phyloP scores from a whole-genome alignment of 1,140 invertebrate species.

The Delia radicum region DNA sequence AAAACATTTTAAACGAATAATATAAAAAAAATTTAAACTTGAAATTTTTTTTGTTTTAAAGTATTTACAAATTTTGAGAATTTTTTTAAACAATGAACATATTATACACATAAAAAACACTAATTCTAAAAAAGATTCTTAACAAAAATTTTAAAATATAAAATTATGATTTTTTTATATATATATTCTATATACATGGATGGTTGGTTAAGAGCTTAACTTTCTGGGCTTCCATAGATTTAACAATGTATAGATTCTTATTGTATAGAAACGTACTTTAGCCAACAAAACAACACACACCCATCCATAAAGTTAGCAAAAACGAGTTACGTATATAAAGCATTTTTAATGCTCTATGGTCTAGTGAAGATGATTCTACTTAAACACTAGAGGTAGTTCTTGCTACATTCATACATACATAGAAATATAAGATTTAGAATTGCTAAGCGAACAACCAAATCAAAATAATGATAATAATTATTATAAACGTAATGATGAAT shows the following conservation, averaged over 20 bases:
- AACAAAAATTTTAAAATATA: background rate
- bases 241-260: too few species aligned
- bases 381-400: background rate
- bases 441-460: too few species aligned
- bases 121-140: background rate
- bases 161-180: background rate
- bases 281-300: background rate
- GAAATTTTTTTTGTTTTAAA: background rate
- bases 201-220: background rate
- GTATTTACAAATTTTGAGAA: too few species aligned
- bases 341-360: background rate
- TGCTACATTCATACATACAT: too few species aligned
- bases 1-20: too few species aligned
- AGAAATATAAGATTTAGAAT: background rate
- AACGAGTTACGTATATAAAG: conserved; percentile 1
- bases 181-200: background rate
- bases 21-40: background rate
- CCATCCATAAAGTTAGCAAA: background rate
- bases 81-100: too few species aligned
- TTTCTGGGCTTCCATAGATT: too few species aligned
- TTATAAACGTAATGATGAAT: background rate
- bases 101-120: background rate
- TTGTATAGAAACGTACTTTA: too few species aligned
- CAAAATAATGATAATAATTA: background rate
- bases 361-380: background rate